Percentiles rank a stretch among this genome's conserved stretches.
These are phyloP conservation scores for Drosophila acutilabella DNA, from an alignment of 2,888 invertebrate genomes.

Conservation along the genomic window DNA sequence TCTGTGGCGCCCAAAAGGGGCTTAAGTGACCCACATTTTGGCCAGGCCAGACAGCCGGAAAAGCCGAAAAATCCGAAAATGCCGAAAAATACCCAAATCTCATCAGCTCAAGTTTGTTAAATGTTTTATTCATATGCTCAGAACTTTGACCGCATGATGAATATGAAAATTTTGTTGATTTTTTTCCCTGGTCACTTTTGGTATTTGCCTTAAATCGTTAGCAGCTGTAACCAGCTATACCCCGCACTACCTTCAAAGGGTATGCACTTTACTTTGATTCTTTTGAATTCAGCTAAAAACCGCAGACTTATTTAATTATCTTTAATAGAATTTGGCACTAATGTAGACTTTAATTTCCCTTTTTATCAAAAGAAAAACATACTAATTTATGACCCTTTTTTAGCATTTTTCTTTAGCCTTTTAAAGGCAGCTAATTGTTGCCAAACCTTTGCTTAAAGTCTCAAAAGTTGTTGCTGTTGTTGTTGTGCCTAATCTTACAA, in stretches of 20 bases:
- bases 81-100: conserved; percentile 14
- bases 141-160: conserved; percentile 20
- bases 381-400: background rate
- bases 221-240: background rate
- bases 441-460: conserved; percentile 8
- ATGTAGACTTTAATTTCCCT: background rate
- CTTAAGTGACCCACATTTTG: conserved; percentile 4
- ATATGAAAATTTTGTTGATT: conserved; percentile 11
- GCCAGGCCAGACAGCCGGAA: background rate
- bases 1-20: background rate
- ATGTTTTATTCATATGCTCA: conserved; percentile 45
- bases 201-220: conserved; percentile 13
- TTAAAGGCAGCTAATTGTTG: conserved; percentile 28
- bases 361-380: background rate
- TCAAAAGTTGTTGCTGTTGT: too few species aligned
- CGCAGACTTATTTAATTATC: background rate
- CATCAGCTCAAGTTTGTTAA: conserved; percentile 10
- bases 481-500: conserved; percentile 8
- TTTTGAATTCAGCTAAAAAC: too few species aligned
- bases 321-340: background rate
- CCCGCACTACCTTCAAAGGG: background rate
- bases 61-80: conserved; percentile 2
- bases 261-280: background rate
- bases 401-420: background rate
- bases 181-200: background rate